Evolutionary conservation across 2,113 vertebrate species (phyloP), one percentile per base, ranked within the genome.

Genomic region (Sphaerodactylus townsendi): DNA sequence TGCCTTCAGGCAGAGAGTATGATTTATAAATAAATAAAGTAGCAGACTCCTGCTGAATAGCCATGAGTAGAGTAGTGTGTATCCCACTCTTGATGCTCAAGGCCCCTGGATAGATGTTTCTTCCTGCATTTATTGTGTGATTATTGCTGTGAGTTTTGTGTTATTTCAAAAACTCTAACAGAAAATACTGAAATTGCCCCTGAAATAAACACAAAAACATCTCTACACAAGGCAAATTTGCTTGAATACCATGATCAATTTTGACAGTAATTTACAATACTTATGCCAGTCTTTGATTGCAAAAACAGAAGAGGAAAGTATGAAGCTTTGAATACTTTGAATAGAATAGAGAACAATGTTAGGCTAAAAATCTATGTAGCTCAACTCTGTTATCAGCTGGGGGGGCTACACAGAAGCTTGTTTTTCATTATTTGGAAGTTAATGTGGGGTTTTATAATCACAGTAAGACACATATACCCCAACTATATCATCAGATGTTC

Each of bases 21-120:
- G 46, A 79, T 79, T 48, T 79, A 68, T 79, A 76, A 76, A 76
- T 53, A 76, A 76, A 68, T 68, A 48, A 76, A 56, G 50, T 5
- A 13, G 75, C 50, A 28, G 10, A 19, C 35, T 59, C n/a, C 17
- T 56, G 30, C 53, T 39, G 53, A 77, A 37, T 17, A 77, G 21
- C 53, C 33, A 33, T 15, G 33, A 77, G 53, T 2, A 4, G 19
- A 59, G 23, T 50, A 50, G 13, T 33, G 23, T n/a, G 44, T 17
- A 74, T 41, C 19, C 10, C 4, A 2, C 48, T 37, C 5, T 33
- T 33, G 10, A 4, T 56, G 33, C 33, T 76, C 17, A 56, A 25
- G 35, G 11, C 35, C 53, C 50, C 13, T 37, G 6, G 75, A 59
- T 35, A 37, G 33, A 9, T 28, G 3, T 46, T 75, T n/a, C 19